Evolutionary conservation across 2,113 vertebrate genomes (phyloP).

Genomic region (Candoia aspera): DNA sequence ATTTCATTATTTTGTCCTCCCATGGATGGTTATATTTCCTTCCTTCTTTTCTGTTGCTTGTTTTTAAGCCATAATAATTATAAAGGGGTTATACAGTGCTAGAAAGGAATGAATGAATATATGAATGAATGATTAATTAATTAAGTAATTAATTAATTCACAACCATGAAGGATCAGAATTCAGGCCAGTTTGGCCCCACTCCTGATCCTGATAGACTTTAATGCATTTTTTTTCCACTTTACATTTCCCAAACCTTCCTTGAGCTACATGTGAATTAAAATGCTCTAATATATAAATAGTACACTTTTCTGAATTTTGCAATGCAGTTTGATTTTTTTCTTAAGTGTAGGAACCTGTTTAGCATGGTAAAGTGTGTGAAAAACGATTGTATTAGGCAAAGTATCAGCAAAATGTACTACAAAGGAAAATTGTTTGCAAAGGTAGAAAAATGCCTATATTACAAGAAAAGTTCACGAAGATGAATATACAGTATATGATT

Average conservation of each 20-base stretch:
- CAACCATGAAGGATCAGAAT: background rate
- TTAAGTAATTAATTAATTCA: too few relatives aligned
- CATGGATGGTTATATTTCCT: background rate
- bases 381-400: background rate
- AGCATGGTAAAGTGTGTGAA: background rate
- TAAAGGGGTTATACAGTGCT: background rate
- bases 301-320: background rate
- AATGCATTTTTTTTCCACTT: background rate
- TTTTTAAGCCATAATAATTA: background rate
- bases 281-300: background rate
- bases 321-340: background rate
- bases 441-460: background rate
- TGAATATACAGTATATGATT: background rate
- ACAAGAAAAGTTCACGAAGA: background rate
- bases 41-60: background rate
- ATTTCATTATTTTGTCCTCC: background rate
- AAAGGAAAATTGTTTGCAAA: background rate
- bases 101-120: background rate
- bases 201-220: background rate
- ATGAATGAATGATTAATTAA: too few relatives aligned
- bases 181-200: background rate
- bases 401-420: background rate
- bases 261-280: background rate
- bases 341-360: background rate
- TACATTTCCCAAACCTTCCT: background rate